Evolutionary conservation across 2,888 invertebrate genomes (phyloP).

Genomic region (Mechanitis mazaeus): DNA sequence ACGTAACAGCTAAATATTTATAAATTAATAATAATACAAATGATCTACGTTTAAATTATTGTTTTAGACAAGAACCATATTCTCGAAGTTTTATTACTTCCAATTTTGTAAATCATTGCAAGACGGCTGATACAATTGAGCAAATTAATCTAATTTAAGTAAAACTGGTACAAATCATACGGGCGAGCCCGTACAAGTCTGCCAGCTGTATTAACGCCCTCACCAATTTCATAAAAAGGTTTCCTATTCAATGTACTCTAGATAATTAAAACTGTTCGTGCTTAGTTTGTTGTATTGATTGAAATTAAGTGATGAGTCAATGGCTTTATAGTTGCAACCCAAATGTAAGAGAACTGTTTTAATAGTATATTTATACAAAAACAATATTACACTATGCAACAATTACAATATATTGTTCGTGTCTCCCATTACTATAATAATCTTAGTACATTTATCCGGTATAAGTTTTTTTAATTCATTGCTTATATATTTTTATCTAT

Average conservation of each 20-base stretch:
- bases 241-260: constrained; percentile 49
- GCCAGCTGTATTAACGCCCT: constrained; percentile 49
- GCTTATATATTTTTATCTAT: no score
- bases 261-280: constrained; percentile 31
- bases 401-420: no score
- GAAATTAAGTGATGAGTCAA: constrained; percentile 3
- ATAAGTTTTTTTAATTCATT: no score
- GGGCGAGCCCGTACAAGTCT: constrained; percentile 67
- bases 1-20: no score
- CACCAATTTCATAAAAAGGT: constrained; percentile 74
- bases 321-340: not conserved
- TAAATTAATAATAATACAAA: no score
- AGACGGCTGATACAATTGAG: constrained; percentile 43
- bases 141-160: constrained; percentile 58
- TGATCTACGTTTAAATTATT: no score
- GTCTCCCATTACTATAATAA: no score
- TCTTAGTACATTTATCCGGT: no score
- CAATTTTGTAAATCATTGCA: constrained; percentile 20
- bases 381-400: no score
- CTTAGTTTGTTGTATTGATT: constrained; percentile 26
- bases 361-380: no score
- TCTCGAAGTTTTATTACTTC: constrained; percentile 2
- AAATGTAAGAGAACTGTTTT: not conserved
- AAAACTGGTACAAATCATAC: constrained; percentile 57
- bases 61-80: no score